Base-by-base conservation (phyloP, 2,888 invertebrate genomes). In the Galerucella pusilla region DNA sequence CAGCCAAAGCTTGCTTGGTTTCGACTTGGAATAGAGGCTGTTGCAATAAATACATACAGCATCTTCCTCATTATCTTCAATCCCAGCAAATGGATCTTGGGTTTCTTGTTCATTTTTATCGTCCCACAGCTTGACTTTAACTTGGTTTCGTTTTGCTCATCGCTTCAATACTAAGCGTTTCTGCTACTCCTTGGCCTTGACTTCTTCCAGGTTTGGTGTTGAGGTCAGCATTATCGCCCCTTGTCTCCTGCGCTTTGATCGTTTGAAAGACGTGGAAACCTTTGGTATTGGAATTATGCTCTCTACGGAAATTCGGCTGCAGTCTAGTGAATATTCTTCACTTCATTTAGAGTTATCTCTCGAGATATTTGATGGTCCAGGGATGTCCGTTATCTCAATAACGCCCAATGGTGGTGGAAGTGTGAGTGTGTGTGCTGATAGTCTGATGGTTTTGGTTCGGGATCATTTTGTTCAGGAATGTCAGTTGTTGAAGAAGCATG, bases 151-250 rank as follows among this genome's bases (percentile, higher is more conserved):
- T 61, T 61, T 61, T 61, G 25, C 61, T 7, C 61, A 9, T 63
- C 35, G 61, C 61, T 63, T 35, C 28, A 63, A 63, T 20, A 63
- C 61, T 63, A 63, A 63, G 20, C 61, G 61, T 63, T 25, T 28
- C 61, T 61, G 10, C 28, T 61, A 1, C 12, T 63, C 11, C 35
- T 63, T 63, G 2, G 61, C 61, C 11, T 63, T 63, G 28, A 63
- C 20, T 63, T 28, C 61, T 63, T 63, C 61, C 35, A 63, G 7
- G 61, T 63, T 63, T 25, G 61, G 4, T 63, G 61, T 63, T 12
- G 61, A 28, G 7, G 61, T 61, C 12, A 59, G 59, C 12, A 59
- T 20, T 3, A 20, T 14, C 35, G 61, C 20, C 14, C 61, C 28
- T 14, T 63, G 61, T 63, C 35, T 63, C 7, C 35, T 63, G 5